Evolutionary conservation across 1,140 invertebrate species (phyloP), one percentile per base, ranked within the genome.

Genomic region (Penaeus indicus): DNA sequence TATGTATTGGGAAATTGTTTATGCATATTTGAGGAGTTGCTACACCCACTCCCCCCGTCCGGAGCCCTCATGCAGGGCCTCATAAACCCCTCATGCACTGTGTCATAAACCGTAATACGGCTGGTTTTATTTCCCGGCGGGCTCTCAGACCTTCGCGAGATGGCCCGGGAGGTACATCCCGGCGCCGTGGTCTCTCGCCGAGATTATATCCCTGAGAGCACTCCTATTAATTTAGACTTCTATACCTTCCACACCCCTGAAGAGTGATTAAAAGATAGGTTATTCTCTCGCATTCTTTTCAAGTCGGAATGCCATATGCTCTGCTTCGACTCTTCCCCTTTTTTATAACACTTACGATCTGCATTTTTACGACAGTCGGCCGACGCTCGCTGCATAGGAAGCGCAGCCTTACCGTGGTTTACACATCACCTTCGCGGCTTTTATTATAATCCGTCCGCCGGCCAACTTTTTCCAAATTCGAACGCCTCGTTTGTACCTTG

Each of bases 311-410:
- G 54, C 78, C 78, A 80, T 80, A 80, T 60, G 78, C 11, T 27
- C 78, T 60, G 22, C 78, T 80, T 61, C 78, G 61, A 54, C 78
- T n/a, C 78, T 27, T 54, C 42, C 69, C 38, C n/a, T 62, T 32
- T 60, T 60, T 81, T 86, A 81, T 87, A 81, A 87, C 78, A 80
- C 42, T 60, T 63, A 80, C 61, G 22, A 72, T 87, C 77, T 87
- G 38, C 78, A 67, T 80, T 64, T 87, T 87, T 87, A 87, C 67
- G 85, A 87, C 85, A 60, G n/a, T 72, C 78, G n/a, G 64, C 78
- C 63, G 78, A 87, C 78, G 85, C 78, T 27, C 63, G 47, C 54
- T 87, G 85, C 85, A 87, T 87, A 87, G 85, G 79, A 87, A 87
- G 63, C 38, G 60, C 85, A 27, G 75, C 25, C 82, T 84, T 87